phyloP scores from a whole-genome alignment of 2,113 vertebrate genomes.

The Phalacrocorax pelagicus region DNA sequence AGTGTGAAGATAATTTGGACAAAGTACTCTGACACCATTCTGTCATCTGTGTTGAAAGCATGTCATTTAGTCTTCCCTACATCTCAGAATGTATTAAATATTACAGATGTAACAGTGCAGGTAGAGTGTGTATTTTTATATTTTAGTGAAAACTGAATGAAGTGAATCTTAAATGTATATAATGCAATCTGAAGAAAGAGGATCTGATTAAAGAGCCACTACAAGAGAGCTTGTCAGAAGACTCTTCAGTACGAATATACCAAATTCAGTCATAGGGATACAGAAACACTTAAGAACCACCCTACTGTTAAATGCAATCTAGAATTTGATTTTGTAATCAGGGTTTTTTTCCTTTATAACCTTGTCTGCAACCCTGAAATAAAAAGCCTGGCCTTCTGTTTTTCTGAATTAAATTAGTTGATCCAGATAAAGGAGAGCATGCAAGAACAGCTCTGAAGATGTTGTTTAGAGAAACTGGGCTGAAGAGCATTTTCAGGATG shows the following conservation, averaged over 20 bases:
- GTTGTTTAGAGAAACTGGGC: not conserved
- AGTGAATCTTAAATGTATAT: not conserved
- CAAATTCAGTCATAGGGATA: not conserved
- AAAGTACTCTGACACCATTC: not conserved
- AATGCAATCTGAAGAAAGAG: not conserved
- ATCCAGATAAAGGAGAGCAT: not conserved
- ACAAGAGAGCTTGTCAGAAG: not conserved
- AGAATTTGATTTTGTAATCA: not conserved
- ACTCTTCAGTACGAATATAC: not conserved
- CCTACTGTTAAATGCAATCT: not conserved
- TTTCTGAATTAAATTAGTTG: not conserved
- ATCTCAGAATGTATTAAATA: not conserved
- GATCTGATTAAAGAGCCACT: not conserved
- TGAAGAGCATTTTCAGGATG: not conserved
- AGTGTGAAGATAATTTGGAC: not conserved
- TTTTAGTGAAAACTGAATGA: not conserved
- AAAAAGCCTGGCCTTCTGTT: constrained; percentile 1
- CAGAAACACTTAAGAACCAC: not conserved
- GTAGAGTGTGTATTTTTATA: fast-evolving
- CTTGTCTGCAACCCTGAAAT: constrained; percentile 17
- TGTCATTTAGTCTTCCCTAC: not conserved
- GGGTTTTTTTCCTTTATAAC: not conserved
- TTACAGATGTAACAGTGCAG: not conserved
- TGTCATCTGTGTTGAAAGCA: not conserved
- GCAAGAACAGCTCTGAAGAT: not conserved